A percentile compares a stretch with the other conserved stretches of the same genome.
Conservation (phyloP, 2,888 invertebrate species). For the Acheta domesticus region DNA sequence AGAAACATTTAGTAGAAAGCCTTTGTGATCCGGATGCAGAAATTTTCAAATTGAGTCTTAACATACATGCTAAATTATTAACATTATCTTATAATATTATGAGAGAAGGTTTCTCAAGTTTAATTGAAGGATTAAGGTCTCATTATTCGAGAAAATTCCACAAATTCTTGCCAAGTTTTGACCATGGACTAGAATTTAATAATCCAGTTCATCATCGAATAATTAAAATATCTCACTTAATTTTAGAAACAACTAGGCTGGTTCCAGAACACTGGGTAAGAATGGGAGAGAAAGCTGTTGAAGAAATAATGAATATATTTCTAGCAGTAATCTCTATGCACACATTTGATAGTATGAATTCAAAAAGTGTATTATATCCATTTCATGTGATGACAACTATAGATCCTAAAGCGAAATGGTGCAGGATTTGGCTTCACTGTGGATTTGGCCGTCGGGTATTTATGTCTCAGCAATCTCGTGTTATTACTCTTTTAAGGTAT, state of each 20-base stretch:
- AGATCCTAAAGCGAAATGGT: conserved; percentile 34
- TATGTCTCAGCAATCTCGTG: conserved; percentile 25
- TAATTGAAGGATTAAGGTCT: conserved; percentile 27
- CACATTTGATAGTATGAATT: conserved; percentile 19
- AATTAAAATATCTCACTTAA: conserved; percentile 28
- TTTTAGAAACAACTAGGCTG: conserved; percentile 30
- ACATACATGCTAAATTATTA: conserved; percentile 34
- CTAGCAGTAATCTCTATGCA: conserved; percentile 30
- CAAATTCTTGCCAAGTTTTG: conserved; percentile 25
- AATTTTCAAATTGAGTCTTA: conserved; percentile 31
- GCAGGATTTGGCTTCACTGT: conserved; percentile 31
- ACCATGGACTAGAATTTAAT: conserved; percentile 25
- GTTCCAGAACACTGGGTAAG: conserved; percentile 32
- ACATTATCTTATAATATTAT: conserved; percentile 26
- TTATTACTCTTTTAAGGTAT: conserved; percentile 21
- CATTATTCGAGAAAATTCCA: conserved; percentile 25
- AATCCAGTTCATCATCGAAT: conserved; percentile 27
- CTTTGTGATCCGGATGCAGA: conserved; percentile 28
- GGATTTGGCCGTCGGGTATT: conserved; percentile 27
- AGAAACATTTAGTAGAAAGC: conserved; percentile 22
- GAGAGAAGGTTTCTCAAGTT: conserved; percentile 33
- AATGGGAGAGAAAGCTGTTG: conserved; percentile 29
- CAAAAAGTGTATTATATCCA: conserved; percentile 27
- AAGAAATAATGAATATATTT: conserved; percentile 31
- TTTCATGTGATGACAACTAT: conserved; percentile 31